Conservation (phyloP, 2,797 vertebrate genomes). For the Bovichtus diacanthus region DNA sequence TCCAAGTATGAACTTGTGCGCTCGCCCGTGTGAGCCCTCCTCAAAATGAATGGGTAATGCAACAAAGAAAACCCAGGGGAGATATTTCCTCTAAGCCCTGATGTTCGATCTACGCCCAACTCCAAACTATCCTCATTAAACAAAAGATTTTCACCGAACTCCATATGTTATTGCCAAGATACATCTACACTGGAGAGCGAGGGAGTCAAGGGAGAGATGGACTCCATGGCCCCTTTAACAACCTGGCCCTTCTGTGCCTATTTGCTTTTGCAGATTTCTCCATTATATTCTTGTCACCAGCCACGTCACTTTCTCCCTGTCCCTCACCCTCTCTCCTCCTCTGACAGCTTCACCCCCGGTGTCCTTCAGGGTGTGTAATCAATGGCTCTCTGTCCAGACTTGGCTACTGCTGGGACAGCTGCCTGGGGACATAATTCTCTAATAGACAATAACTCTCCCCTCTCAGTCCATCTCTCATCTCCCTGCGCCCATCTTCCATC, state of each 20-base stretch:
- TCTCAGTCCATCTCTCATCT: slow-evolving; percentile 66
- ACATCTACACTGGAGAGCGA: slow-evolving; percentile 46
- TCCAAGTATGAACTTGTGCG: slow-evolving; percentile 38
- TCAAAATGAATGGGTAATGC: slow-evolving; percentile 75
- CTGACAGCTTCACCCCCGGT: slow-evolving; percentile 61
- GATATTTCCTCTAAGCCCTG: slow-evolving; percentile 72
- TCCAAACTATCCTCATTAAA: slow-evolving; percentile 79
- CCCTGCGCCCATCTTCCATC: slow-evolving; percentile 34
- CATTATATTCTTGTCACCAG: slow-evolving; percentile 70
- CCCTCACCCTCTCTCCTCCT: slow-evolving; percentile 46
- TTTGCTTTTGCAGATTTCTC: slow-evolving; percentile 64
- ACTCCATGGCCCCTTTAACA: slow-evolving; percentile 21
- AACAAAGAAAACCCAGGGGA: slow-evolving; percentile 71
- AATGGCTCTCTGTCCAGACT: slow-evolving; percentile 71
- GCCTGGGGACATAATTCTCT: slow-evolving; percentile 76
- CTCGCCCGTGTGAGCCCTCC: slow-evolving; percentile 26
- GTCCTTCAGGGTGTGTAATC: slow-evolving; percentile 81
- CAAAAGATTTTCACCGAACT: slow-evolving; percentile 69
- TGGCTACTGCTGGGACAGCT: slow-evolving; percentile 63
- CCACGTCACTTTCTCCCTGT: slow-evolving; percentile 36
- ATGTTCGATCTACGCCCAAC: slow-evolving; percentile 68
- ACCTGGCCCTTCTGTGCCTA: slow-evolving; percentile 6
- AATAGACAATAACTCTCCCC: slow-evolving; percentile 78
- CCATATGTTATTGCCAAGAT: slow-evolving; percentile 64
- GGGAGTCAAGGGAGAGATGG: background rate